Conservation (phyloP, 2,888 invertebrate genomes). For the Drosophila gaucha region DNA sequence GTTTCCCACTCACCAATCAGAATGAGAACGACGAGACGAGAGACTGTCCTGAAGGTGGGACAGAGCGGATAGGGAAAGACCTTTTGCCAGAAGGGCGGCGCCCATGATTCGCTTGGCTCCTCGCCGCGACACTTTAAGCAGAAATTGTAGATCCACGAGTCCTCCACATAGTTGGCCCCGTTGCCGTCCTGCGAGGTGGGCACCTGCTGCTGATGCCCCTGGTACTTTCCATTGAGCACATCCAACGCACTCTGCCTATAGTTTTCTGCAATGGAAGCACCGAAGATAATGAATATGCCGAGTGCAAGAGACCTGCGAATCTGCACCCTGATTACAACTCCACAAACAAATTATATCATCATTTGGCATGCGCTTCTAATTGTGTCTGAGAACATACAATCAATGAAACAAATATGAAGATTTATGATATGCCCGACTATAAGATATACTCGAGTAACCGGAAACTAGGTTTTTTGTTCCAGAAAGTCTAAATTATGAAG, state of each 20-base stretch:
- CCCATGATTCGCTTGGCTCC: slow-evolving; percentile 92
- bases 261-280: slow-evolving; percentile 70
- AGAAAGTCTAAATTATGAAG: no score
- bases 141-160: slow-evolving; percentile 93
- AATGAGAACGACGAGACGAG: slow-evolving; percentile 90
- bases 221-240: slow-evolving; percentile 79
- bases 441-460: slow-evolving; percentile 9
- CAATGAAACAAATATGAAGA: background rate
- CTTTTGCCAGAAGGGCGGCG: slow-evolving; percentile 92
- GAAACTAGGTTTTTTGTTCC: no score
- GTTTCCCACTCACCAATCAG: slow-evolving; percentile 87
- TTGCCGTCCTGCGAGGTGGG: slow-evolving; percentile 34
- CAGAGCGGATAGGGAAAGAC: slow-evolving; percentile 94
- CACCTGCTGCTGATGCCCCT: slow-evolving; percentile 64
- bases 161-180: slow-evolving; percentile 78
- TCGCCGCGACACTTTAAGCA: slow-evolving; percentile 92
- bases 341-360: slow-evolving; percentile 51
- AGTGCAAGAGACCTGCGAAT: slow-evolving; percentile 33
- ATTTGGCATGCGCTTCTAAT: slow-evolving; percentile 56
- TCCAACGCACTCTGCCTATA: slow-evolving; percentile 79
- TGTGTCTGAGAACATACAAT: slow-evolving; percentile 37
- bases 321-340: slow-evolving; percentile 21
- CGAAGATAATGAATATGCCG: slow-evolving; percentile 28
- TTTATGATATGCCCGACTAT: slow-evolving; percentile 4
- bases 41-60: slow-evolving; percentile 92